phyloP scores from a whole-genome alignment of 2,888 invertebrate species.

The Electrophaes corylata region DNA sequence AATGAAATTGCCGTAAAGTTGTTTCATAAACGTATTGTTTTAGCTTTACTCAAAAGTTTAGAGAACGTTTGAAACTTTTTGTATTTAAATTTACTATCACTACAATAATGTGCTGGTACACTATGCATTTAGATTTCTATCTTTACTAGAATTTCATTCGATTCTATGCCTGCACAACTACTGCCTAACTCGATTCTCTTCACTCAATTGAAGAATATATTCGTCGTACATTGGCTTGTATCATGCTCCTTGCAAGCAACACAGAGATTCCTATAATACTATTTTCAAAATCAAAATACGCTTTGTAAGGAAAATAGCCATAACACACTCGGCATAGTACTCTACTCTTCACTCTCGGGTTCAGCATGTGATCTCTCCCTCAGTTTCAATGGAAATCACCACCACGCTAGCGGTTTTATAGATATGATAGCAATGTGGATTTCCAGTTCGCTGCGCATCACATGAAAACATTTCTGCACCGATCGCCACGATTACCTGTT shows the following conservation, averaged over 20 bases:
- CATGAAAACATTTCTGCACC: slow-evolving; percentile 69
- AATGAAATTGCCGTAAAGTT: slow-evolving; percentile 7
- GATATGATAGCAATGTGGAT: slow-evolving; percentile 40
- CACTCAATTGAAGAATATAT: background rate
- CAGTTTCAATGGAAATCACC: background rate
- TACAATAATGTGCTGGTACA: no score
- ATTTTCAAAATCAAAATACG: background rate
- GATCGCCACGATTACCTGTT: slow-evolving; percentile 68
- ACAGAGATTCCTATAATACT: background rate
- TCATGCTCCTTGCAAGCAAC: background rate
- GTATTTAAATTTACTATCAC: background rate
- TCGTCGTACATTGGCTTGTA: background rate
- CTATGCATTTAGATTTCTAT: no score
- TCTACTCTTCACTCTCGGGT: background rate
- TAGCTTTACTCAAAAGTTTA: background rate
- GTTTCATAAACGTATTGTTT: background rate
- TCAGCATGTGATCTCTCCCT: background rate
- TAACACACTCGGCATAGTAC: background rate
- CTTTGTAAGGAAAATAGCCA: background rate
- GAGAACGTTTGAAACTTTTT: background rate
- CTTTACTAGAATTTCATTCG: no score
- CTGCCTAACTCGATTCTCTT: no score
- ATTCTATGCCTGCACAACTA: background rate
- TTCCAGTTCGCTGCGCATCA: slow-evolving; percentile 56
- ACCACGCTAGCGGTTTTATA: slow-evolving; percentile 21